These are phyloP conservation scores for Yponomeuta evonymella DNA, from an alignment of 2,888 invertebrate genomes.

Conservation along the genomic window DNA sequence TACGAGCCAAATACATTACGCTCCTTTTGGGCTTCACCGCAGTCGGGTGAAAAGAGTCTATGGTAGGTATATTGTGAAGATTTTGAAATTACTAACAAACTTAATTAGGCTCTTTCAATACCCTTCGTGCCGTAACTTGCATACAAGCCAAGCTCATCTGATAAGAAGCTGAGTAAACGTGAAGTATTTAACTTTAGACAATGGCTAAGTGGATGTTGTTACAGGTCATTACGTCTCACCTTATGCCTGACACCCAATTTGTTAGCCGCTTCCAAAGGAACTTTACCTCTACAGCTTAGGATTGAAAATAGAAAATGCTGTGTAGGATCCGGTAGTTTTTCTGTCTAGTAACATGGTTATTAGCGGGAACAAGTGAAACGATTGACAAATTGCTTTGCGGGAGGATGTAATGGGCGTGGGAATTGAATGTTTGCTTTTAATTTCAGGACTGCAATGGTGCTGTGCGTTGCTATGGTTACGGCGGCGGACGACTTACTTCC, in stretches of 20 bases:
- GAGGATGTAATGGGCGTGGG: slow-evolving; percentile 9
- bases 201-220: slow-evolving; percentile 41
- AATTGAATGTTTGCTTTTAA: slow-evolving; percentile 16
- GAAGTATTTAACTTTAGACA: slow-evolving; percentile 35
- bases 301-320: not conserved
- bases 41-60: too few relatives aligned
- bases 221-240: slow-evolving; percentile 27
- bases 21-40: too few relatives aligned
- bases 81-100: slow-evolving; percentile 12
- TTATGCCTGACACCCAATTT: slow-evolving; percentile 9
- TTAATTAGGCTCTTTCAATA: too few relatives aligned
- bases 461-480: slow-evolving; percentile 46
- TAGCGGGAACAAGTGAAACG: slow-evolving; percentile 23
- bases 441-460: slow-evolving; percentile 52
- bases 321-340: not conserved
- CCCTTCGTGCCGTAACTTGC: too few relatives aligned
- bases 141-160: not conserved
- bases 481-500: slow-evolving; percentile 37
- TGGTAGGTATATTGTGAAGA: not conserved
- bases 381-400: slow-evolving; percentile 38
- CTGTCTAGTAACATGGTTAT: slow-evolving; percentile 4
- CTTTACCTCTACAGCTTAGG: not conserved
- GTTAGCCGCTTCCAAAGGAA: not conserved
- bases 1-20: too few relatives aligned
- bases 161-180: slow-evolving; percentile 11